These are phyloP conservation scores for Potorous gilbertii DNA, from an alignment of 2,797 vertebrate species.

Conservation along the genomic window DNA sequence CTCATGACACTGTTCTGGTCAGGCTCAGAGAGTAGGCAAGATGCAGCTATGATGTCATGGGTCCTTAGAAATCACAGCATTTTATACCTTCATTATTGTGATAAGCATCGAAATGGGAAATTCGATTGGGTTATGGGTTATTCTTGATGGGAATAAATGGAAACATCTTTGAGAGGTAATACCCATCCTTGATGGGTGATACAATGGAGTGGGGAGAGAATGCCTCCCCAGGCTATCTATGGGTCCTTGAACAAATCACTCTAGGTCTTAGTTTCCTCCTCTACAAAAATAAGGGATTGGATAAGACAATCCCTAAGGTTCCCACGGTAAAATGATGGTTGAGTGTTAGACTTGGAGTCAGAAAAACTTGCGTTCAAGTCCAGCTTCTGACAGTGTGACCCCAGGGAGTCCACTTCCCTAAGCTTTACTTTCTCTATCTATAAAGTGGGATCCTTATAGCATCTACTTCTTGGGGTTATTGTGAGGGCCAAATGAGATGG, in stretches of 20 bases:
- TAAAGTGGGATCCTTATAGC: neutral
- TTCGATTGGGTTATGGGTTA: neutral
- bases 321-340: neutral
- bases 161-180: neutral
- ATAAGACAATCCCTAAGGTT: neutral
- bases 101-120: neutral
- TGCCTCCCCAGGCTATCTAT: neutral
- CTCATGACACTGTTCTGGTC: conserved; percentile 61
- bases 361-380: neutral
- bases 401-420: neutral
- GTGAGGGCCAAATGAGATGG: neutral
- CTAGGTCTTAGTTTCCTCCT: neutral
- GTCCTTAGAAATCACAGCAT: conserved; percentile 27
- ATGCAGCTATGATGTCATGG: conserved; percentile 77
- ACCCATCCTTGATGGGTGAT: neutral
- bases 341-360: neutral
- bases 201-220: neutral
- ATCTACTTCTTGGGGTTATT: neutral
- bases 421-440: neutral
- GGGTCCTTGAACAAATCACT: neutral
- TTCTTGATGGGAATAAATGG: neutral
- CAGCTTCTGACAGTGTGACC: neutral
- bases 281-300: neutral
- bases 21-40: conserved; percentile 60
- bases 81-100: conserved; percentile 47